Evolutionary conservation across 1,140 invertebrate species (phyloP).

Genomic region (Drosophila pachea): DNA sequence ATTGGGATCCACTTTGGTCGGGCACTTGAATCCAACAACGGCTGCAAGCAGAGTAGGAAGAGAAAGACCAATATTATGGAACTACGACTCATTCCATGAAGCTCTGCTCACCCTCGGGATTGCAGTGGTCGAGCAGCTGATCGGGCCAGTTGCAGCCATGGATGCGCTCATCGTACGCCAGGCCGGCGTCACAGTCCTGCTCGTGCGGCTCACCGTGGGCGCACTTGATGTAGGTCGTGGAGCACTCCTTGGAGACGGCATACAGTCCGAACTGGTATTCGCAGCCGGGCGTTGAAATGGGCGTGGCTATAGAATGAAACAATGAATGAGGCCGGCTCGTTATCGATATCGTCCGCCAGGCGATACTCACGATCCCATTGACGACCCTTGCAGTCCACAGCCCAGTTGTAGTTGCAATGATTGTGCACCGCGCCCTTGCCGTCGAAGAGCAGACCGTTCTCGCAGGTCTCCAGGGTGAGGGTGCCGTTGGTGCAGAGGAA

Average conservation of each 20-base stretch:
- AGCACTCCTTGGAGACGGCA: conserved; percentile 87
- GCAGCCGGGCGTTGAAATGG: conserved; percentile 88
- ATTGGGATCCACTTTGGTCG: conserved; percentile 88
- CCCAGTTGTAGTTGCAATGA: conserved; percentile 97
- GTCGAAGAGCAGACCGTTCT: conserved; percentile 94
- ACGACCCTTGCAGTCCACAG: conserved; percentile 91
- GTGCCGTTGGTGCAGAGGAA: conserved; percentile 95
- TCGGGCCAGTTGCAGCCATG: conserved; percentile 97
- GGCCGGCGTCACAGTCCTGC: conserved; percentile 89
- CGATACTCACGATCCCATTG: conserved; percentile 87
- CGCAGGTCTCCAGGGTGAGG: conserved; percentile 92
- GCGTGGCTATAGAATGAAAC: conserved; percentile 82
- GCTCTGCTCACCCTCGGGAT: conserved; percentile 86
- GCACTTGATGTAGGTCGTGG: conserved; percentile 92
- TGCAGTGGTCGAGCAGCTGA: conserved; percentile 90
- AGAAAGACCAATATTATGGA: no score
- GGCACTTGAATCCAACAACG: conserved; percentile 91
- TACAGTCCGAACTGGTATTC: conserved; percentile 94
- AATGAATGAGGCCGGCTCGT: no score
- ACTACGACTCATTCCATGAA: background rate
- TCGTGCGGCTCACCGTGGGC: conserved; percentile 88
- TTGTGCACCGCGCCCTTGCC: conserved; percentile 92
- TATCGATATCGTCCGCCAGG: background rate
- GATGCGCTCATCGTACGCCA: conserved; percentile 92
- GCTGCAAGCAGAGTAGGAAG: no score